Conservation (phyloP, 2,113 vertebrate species). For the Eidolon helvum region DNA sequence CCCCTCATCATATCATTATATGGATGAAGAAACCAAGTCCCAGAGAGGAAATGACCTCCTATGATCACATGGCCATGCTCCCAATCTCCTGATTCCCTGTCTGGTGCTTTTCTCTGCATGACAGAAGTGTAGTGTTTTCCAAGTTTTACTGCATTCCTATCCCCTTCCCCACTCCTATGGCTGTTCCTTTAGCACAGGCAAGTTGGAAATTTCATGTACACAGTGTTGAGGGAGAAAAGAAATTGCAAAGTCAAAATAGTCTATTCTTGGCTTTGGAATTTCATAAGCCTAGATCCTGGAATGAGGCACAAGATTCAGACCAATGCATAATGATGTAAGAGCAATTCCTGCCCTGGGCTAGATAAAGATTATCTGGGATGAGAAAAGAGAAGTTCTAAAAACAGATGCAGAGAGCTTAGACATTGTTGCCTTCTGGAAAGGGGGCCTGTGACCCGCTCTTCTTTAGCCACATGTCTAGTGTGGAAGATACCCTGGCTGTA, state of each 20-base stretch:
- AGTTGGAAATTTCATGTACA: not conserved
- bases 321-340: not conserved
- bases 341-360: not conserved
- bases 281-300: constrained; percentile 3
- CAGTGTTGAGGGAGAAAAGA: not conserved
- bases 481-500: fast-evolving
- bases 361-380: not conserved
- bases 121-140: not conserved
- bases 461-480: not conserved
- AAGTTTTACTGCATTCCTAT: not conserved
- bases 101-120: not conserved
- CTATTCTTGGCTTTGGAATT: not conserved
- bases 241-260: not conserved
- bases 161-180: not conserved
- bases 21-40: not conserved
- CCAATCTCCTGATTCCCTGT: not conserved
- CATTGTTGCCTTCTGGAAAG: not conserved
- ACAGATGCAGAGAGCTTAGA: not conserved
- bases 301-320: not conserved
- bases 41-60: not conserved
- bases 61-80: not conserved
- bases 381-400: constrained; percentile 26
- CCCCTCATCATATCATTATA: not conserved
- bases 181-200: not conserved
- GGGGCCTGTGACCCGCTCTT: not conserved